Conservation (phyloP, 2,797 vertebrate genomes). For the Todus mexicanus region DNA sequence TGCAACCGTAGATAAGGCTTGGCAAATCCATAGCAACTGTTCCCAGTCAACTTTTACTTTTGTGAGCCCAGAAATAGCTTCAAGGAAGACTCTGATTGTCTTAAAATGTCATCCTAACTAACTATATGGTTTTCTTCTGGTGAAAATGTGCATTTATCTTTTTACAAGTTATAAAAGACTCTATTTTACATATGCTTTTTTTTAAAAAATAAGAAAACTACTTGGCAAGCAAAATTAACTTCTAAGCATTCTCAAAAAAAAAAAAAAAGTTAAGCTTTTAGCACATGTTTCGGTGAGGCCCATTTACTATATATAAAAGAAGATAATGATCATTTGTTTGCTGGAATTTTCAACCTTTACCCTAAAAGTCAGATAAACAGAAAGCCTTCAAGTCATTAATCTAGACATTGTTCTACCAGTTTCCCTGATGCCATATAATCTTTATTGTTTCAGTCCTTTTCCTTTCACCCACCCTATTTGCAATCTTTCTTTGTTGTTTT, state of each 20-base stretch:
- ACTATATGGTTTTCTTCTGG: neutral
- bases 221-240: neutral
- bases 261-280: neutral
- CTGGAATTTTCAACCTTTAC: neutral
- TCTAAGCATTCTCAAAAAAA: neutral
- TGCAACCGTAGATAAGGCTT: no score
- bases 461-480: neutral
- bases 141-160: neutral
- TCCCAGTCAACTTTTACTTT: neutral
- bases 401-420: neutral
- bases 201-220: neutral
- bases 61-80: neutral
- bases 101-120: neutral
- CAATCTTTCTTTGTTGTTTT: neutral
- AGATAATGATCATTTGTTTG: neutral
- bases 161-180: neutral
- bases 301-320: neutral
- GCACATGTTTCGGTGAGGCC: neutral
- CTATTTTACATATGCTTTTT: neutral
- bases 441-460: neutral
- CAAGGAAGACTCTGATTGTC: neutral
- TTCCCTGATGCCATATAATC: neutral
- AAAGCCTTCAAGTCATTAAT: neutral
- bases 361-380: neutral
- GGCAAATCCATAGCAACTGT: neutral